Evolutionary conservation across 2,888 invertebrate genomes (phyloP).

Genomic region (Ectemnius lituratus): DNA sequence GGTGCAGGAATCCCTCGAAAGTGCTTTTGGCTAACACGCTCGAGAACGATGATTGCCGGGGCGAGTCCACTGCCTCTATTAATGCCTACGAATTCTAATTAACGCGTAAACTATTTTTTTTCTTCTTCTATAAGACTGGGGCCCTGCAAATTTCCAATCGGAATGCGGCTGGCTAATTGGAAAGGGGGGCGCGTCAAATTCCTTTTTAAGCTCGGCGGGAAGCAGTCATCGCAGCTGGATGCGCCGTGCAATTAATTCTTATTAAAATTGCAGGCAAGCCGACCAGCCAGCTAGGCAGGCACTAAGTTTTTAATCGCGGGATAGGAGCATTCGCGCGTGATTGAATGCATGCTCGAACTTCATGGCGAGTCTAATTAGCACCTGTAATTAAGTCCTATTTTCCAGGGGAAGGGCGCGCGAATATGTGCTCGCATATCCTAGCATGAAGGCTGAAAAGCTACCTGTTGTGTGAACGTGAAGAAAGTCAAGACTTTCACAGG

Average conservation of each 20-base stretch:
- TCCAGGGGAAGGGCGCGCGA: neutral
- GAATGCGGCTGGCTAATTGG: too few relatives aligned
- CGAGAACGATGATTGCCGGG: too few relatives aligned
- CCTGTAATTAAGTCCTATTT: slow-evolving; percentile 34
- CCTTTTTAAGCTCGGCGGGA: too few relatives aligned
- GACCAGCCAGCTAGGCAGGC: neutral
- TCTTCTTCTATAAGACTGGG: too few relatives aligned
- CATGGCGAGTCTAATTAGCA: slow-evolving; percentile 28
- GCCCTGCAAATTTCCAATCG: too few relatives aligned
- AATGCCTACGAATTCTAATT: too few relatives aligned
- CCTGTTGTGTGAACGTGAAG: neutral
- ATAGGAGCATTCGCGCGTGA: slow-evolving; percentile 17
- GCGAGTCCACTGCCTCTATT: too few relatives aligned
- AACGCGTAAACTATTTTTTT: too few relatives aligned
- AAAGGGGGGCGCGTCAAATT: too few relatives aligned
- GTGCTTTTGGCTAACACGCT: too few relatives aligned
- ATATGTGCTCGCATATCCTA: too few relatives aligned
- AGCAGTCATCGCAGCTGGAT: neutral
- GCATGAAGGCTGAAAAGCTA: slow-evolving; percentile 12
- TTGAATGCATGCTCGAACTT: slow-evolving; percentile 33
- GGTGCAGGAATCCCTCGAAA: too few relatives aligned
- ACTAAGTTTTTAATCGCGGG: slow-evolving; percentile 3
- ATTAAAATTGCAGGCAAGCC: neutral
- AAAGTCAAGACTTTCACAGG: slow-evolving; percentile 3
- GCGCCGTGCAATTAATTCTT: slow-evolving; percentile 1